Percentiles rank a stretch among this genome's conserved stretches.
Evolutionary conservation across 2,888 invertebrate genomes (phyloP).

Genomic region (Tachina lurida): DNA sequence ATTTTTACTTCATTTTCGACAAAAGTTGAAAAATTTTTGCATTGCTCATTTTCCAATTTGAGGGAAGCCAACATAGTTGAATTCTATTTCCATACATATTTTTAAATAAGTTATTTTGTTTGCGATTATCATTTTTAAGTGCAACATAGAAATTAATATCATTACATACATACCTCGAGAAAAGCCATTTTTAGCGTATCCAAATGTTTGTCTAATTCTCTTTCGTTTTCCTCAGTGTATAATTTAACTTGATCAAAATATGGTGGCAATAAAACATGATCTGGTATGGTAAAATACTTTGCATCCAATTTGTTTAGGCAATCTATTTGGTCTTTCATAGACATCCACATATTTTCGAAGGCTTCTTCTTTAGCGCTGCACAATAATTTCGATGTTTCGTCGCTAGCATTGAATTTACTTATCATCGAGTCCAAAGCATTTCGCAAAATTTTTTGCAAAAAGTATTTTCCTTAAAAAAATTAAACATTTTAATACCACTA

Average conservation of each 20-base stretch:
- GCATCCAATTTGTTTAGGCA: slow-evolving; percentile 74
- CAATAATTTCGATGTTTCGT: slow-evolving; percentile 72
- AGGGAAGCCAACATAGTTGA: slow-evolving; percentile 73
- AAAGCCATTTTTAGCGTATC: slow-evolving; percentile 74
- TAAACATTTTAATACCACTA: background rate
- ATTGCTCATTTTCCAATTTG: slow-evolving; percentile 73
- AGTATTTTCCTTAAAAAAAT: slow-evolving; percentile 72
- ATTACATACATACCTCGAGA: slow-evolving; percentile 77
- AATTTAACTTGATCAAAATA: slow-evolving; percentile 76
- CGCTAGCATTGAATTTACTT: slow-evolving; percentile 60
- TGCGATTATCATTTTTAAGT: slow-evolving; percentile 3
- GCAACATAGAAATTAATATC: background rate
- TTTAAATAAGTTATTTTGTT: background rate
- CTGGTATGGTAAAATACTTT: slow-evolving; percentile 77
- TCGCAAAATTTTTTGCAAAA: slow-evolving; percentile 72
- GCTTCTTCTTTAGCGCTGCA: slow-evolving; percentile 73
- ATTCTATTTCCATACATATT: slow-evolving; percentile 70
- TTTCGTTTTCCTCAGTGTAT: slow-evolving; percentile 74
- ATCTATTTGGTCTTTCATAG: slow-evolving; percentile 73
- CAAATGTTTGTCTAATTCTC: slow-evolving; percentile 71
- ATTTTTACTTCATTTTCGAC: slow-evolving; percentile 72
- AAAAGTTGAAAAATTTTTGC: slow-evolving; percentile 64
- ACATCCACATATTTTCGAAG: slow-evolving; percentile 72
- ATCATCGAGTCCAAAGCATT: slow-evolving; percentile 73
- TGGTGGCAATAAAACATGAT: slow-evolving; percentile 77